Conservation (phyloP, 2,888 invertebrate species). For the Toxonevra muliebris region DNA sequence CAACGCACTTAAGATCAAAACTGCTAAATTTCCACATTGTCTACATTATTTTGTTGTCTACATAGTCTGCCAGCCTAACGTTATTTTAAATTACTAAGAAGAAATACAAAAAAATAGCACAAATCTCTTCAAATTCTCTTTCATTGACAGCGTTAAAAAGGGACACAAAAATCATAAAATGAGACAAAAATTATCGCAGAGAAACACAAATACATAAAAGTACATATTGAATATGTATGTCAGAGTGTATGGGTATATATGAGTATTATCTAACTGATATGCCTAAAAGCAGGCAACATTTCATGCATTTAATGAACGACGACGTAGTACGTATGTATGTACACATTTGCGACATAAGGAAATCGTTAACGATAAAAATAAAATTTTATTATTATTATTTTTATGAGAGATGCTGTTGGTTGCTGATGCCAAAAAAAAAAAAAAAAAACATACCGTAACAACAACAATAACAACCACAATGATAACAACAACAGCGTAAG, state of each 20-base stretch:
- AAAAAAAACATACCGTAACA: background rate
- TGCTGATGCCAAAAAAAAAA: background rate
- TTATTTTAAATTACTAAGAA: too few relatives aligned
- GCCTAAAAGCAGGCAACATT: slow-evolving; percentile 9
- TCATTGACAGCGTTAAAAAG: too few relatives aligned
- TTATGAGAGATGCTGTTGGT: background rate
- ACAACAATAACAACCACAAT: background rate
- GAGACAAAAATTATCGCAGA: background rate
- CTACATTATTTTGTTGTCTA: too few relatives aligned
- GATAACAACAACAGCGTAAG: background rate
- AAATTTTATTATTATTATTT: slow-evolving; percentile 55
- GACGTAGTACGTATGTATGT: background rate
- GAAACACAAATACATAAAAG: background rate
- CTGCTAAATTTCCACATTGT: too few relatives aligned
- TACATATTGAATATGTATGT: too few relatives aligned
- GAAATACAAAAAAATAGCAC: too few relatives aligned
- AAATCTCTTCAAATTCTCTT: too few relatives aligned
- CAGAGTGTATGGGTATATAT: background rate
- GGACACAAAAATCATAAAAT: background rate
- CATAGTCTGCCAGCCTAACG: too few relatives aligned
- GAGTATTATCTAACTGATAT: background rate
- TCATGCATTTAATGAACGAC: slow-evolving; percentile 29
- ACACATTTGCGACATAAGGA: slow-evolving; percentile 41
- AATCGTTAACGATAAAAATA: slow-evolving; percentile 58
- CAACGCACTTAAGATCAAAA: too few relatives aligned